phyloP scores from a whole-genome alignment of 2,888 invertebrate genomes.

The Ennomos erosarius region DNA sequence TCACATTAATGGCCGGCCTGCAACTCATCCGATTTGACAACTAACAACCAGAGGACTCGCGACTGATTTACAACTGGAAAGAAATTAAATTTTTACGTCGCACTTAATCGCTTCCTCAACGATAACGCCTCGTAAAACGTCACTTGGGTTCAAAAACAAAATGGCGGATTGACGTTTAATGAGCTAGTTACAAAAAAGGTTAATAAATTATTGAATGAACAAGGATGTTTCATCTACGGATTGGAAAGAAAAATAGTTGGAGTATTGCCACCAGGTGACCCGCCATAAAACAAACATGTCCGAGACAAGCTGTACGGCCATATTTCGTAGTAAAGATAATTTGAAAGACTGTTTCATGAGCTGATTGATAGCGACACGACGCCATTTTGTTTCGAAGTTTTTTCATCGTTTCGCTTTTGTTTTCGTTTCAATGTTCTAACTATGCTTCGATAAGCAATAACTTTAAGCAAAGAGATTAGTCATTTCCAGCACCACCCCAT shows the following conservation, averaged over 20 bases:
- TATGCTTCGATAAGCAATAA: constrained; percentile 5
- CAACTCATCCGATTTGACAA: constrained; percentile 39
- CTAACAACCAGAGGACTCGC: constrained; percentile 38
- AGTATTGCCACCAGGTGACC: constrained; percentile 26
- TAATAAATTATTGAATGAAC: constrained; percentile 39
- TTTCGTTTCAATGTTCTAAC: background rate
- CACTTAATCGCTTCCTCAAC: constrained; percentile 47
- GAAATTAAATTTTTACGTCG: constrained; percentile 48
- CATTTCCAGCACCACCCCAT: constrained; percentile 21
- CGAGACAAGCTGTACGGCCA: too few species aligned
- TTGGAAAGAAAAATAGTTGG: constrained; percentile 19
- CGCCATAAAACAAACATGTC: constrained; percentile 9
- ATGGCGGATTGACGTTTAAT: constrained; percentile 43
- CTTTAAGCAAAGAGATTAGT: constrained; percentile 27
- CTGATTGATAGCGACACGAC: too few species aligned
- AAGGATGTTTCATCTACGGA: constrained; percentile 32
- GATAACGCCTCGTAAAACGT: constrained; percentile 47
- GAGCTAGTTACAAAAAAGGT: constrained; percentile 36
- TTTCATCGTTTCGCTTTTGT: background rate
- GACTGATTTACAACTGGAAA: constrained; percentile 45
- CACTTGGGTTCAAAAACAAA: constrained; percentile 40
- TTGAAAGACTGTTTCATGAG: too few species aligned
- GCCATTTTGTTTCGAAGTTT: background rate
- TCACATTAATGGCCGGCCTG: constrained; percentile 32
- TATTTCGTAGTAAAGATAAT: too few species aligned